A percentile compares a stretch with the other conserved stretches of the same genome.
phyloP scores from a whole-genome alignment of 2,888 invertebrate genomes.

The Callyntrura guangdongensis region DNA sequence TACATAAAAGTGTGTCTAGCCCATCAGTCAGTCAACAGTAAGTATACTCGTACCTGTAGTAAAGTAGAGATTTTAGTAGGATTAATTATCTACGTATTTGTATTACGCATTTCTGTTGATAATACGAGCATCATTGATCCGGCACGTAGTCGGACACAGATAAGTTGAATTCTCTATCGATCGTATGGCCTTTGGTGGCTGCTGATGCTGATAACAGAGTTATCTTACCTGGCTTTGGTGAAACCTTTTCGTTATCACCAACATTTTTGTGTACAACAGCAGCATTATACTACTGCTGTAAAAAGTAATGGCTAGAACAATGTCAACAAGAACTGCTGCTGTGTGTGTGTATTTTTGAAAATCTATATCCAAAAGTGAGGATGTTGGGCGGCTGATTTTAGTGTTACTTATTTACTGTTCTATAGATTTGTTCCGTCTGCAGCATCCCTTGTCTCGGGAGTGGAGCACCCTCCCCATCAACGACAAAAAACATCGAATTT shows the following conservation, averaged over 20 bases:
- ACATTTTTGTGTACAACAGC: not conserved
- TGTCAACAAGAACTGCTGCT: not conserved
- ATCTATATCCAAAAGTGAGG: no score
- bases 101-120: not conserved
- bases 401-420: no score
- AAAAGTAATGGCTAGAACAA: constrained; percentile 13
- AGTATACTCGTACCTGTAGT: constrained; percentile 33
- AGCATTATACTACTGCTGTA: not conserved
- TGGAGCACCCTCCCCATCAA: constrained; percentile 64
- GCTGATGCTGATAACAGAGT: constrained; percentile 8
- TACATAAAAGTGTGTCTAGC: constrained; percentile 84
- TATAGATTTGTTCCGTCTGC: constrained; percentile 55
- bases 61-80: not conserved
- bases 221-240: constrained; percentile 16
- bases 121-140: no score
- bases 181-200: no score
- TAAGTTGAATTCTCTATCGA: no score
- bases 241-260: not conserved
- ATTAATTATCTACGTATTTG: constrained; percentile 19
- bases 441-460: constrained; percentile 34
- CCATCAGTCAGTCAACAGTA: constrained; percentile 83
- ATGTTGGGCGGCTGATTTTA: no score
- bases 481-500: constrained; percentile 71
- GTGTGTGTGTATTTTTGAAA: constrained; percentile 2
- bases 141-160: no score